Evolutionary conservation across 2,888 invertebrate genomes (phyloP).

Genomic region (Machimus rusticus): DNA sequence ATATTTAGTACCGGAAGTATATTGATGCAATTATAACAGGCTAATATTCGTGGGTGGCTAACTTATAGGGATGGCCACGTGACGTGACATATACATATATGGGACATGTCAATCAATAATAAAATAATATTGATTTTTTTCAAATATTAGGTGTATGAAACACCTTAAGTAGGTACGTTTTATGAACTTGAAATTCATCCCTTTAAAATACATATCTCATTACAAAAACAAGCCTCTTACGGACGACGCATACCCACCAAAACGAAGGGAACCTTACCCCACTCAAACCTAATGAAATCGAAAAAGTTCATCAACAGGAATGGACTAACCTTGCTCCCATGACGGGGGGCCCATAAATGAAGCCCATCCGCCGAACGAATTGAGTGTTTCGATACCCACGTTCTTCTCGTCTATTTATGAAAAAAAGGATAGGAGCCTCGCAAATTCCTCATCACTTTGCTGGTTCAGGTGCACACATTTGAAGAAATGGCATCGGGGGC

Average conservation of each 20-base stretch:
- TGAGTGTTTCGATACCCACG: not conserved
- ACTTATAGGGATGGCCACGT: too few species aligned
- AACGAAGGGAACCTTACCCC: not conserved
- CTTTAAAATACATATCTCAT: not conserved
- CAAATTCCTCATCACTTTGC: slow-evolving; percentile 5
- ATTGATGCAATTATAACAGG: too few species aligned
- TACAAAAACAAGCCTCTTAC: not conserved
- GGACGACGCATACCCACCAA: not conserved
- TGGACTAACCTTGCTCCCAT: not conserved
- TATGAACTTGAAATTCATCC: not conserved
- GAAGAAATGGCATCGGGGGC: not conserved
- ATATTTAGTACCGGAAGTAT: too few species aligned
- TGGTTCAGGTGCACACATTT: slow-evolving; percentile 25
- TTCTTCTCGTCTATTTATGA: not conserved
- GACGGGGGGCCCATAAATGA: not conserved
- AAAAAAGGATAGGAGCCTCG: not conserved
- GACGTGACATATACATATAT: too few species aligned
- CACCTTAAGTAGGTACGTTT: too few species aligned
- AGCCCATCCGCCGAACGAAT: not conserved
- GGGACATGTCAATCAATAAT: too few species aligned
- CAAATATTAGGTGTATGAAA: too few species aligned
- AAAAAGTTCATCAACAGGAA: not conserved
- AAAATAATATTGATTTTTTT: too few species aligned
- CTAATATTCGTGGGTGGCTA: too few species aligned
- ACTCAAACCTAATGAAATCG: not conserved